A percentile compares a stretch with the other conserved stretches of the same genome.
phyloP scores from a whole-genome alignment of 1,140 invertebrate species.

The Ruditapes philippinarum region DNA sequence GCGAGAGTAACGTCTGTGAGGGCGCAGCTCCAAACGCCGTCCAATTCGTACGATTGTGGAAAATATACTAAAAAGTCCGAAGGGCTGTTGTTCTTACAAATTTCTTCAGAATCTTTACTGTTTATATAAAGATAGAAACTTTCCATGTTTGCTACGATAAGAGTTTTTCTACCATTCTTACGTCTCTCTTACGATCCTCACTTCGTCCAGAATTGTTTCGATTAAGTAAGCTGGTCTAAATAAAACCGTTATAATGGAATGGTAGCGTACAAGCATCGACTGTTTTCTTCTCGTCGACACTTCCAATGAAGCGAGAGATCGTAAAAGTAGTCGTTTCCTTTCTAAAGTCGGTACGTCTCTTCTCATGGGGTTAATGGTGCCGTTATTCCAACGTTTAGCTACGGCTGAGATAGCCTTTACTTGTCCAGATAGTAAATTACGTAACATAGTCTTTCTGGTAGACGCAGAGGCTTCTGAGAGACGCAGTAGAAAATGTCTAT shows the following conservation, averaged over 20 bases:
- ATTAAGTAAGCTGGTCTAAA: not conserved
- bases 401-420: not conserved
- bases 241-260: not conserved
- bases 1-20: not conserved
- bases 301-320: not conserved
- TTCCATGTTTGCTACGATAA: not conserved
- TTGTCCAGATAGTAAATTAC: not conserved
- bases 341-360: not conserved
- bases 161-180: not conserved
- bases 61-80: slow-evolving; percentile 43
- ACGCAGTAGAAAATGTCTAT: not conserved
- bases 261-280: not conserved
- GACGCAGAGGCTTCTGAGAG: not conserved
- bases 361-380: not conserved
- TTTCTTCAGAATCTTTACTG: not conserved
- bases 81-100: slow-evolving; percentile 10
- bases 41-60: too few species aligned
- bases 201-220: not conserved
- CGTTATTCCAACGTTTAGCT: not conserved
- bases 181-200: not conserved
- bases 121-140: slow-evolving; percentile 49
- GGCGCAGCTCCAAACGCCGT: not conserved
- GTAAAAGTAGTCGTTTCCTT: not conserved
- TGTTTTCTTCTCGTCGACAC: not conserved
- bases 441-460: not conserved